Percentiles rank a stretch among this genome's conserved stretches.
These are phyloP conservation scores for Myotis myotis DNA, from an alignment of 2,797 vertebrate genomes.

Conservation along the genomic window DNA sequence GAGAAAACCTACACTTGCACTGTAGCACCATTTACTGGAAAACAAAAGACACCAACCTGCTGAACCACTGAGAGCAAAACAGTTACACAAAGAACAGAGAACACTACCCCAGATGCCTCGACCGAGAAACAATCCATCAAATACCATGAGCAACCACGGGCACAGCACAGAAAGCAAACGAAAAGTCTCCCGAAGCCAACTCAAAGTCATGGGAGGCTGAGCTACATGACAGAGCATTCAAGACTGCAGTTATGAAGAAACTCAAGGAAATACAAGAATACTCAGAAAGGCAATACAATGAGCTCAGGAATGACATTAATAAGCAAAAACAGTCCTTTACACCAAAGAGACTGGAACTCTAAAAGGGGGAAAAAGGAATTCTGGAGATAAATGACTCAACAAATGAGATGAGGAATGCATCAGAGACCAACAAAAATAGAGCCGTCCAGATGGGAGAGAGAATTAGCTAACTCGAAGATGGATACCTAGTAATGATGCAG, in stretches of 20 bases:
- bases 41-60: background rate
- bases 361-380: background rate
- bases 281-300: background rate
- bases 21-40: background rate
- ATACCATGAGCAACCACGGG: background rate
- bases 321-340: background rate
- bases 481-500: background rate
- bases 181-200: too few relatives aligned
- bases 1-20: background rate
- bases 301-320: background rate
- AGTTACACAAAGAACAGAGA: background rate
- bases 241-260: background rate
- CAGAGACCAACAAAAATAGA: background rate
- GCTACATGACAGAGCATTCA: background rate
- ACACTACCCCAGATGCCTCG: background rate
- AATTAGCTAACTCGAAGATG: background rate
- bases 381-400: background rate
- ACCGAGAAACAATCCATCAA: background rate
- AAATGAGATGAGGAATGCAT: too few relatives aligned
- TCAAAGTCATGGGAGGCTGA: background rate
- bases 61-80: background rate
- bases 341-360: background rate
- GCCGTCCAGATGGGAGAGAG: background rate
- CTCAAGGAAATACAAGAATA: background rate
- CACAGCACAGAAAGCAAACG: background rate